These are phyloP conservation scores for Pongo pygmaeus DNA, from an alignment of 2,113 vertebrate species.

Conservation along the genomic window DNA sequence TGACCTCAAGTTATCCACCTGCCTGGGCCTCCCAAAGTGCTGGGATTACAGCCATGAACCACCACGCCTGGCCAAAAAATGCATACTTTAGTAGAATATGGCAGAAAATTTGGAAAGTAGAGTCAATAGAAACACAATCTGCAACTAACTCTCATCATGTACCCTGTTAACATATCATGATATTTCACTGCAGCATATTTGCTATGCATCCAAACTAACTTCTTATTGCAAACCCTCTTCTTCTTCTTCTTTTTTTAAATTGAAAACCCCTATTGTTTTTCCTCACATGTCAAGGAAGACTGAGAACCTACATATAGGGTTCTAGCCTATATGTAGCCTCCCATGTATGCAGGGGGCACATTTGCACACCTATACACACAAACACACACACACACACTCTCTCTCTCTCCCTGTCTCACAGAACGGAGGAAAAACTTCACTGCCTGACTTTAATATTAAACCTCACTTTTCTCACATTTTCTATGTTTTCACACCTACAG, in stretches of 20 bases:
- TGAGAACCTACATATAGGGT: neutral
- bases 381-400: neutral
- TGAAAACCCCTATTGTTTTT: neutral
- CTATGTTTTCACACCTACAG: constrained; percentile 61
- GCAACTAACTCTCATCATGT: neutral
- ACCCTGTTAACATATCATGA: neutral
- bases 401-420: neutral
- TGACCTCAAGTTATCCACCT: no score
- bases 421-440: neutral
- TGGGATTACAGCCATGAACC: no score
- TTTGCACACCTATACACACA: no score
- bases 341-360: neutral
- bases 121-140: neutral
- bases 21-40: no score
- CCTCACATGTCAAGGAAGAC: neutral
- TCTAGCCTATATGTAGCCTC: no score
- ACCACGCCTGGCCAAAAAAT: neutral
- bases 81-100: neutral
- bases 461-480: constrained; percentile 68
- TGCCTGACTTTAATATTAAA: constrained; percentile 51
- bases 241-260: neutral
- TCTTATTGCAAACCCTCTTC: neutral
- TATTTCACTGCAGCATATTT: neutral
- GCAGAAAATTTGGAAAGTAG: neutral
- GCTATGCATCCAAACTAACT: neutral